Base-by-base conservation (phyloP, 2,888 invertebrate genomes). In the Eupithecia insigniata region DNA sequence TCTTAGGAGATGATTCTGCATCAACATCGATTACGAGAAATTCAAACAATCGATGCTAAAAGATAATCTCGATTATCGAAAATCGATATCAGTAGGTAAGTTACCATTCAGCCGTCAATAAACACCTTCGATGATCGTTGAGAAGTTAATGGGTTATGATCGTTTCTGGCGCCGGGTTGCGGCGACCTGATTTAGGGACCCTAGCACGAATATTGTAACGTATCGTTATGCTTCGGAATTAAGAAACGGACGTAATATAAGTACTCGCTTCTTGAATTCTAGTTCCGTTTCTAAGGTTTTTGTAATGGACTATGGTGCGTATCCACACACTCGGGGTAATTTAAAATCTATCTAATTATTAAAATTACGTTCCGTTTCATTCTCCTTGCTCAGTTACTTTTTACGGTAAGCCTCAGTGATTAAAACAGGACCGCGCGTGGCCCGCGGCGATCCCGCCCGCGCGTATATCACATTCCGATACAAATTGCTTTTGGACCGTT, bases 381-480 rank as follows among this genome's bases (percentile, higher is more conserved):
- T 60, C 16, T 30, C 26, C 60, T 16, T 60, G 60, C 60, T 60
- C 4, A 18, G 8, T 22, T 1, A 18, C 18, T 30, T 8, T 64
- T 64, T 39, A 64, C 91, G 89, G 89, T 87, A 75, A 89, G 85
- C 89, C 84, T 85, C 90, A 89, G 88, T 92, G 92, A 93, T 92
- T 93, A 93, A 90, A 90, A 87, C 84, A 83, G 70, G 65, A 74
- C 26, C 55, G 55, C 90, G 89, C 92, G 91, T 90, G 91, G 92
- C 92, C 85, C 83, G 79, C 81, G 82, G 91, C 89, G 85, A 73
- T 36, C 83, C 76, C 84, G 85, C 84, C 87, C 88, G 86, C 85
- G 88, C 89, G 90, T 92, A 92, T 90, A 92, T 92, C 92, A 92
- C 93, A 94, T 94, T 93, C 93, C 93, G 88, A 91, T 92, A 92